phyloP scores from a whole-genome alignment of 2,113 vertebrate genomes.

The Capricornis sumatraensis region DNA sequence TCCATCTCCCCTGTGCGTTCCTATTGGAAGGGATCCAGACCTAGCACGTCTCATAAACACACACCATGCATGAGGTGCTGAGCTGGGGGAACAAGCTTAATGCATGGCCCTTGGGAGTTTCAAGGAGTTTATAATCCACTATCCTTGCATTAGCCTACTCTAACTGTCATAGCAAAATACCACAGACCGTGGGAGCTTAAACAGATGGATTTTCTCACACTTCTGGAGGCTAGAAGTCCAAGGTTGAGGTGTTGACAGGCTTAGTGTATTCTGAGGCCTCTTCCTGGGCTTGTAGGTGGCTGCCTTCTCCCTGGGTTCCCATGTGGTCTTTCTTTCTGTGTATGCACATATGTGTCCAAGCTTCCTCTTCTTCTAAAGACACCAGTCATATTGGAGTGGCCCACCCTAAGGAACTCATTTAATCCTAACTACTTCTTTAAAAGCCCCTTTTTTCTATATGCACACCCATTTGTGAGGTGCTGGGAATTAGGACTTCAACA shows the following conservation, averaged over 20 bases:
- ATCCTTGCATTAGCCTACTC: background rate
- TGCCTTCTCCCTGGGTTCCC: background rate
- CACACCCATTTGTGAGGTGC: background rate
- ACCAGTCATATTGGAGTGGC: background rate
- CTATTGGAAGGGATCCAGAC: background rate
- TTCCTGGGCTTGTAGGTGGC: background rate
- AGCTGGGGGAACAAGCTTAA: background rate
- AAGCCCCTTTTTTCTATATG: background rate
- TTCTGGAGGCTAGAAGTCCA: background rate
- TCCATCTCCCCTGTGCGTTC: accelerated
- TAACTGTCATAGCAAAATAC: background rate
- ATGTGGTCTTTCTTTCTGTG: background rate
- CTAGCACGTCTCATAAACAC: background rate
- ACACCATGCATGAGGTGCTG: background rate
- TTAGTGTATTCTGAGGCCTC: background rate
- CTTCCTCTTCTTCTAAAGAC: background rate
- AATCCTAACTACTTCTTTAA: background rate
- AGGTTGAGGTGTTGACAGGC: background rate
- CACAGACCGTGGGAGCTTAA: background rate
- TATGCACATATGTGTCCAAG: background rate
- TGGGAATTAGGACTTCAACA: background rate
- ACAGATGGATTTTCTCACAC: background rate
- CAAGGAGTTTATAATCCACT: background rate
- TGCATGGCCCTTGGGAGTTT: background rate
- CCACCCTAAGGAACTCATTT: background rate